Conservation (phyloP, 2,888 invertebrate genomes). For the Gonocerus acuteangulatus region DNA sequence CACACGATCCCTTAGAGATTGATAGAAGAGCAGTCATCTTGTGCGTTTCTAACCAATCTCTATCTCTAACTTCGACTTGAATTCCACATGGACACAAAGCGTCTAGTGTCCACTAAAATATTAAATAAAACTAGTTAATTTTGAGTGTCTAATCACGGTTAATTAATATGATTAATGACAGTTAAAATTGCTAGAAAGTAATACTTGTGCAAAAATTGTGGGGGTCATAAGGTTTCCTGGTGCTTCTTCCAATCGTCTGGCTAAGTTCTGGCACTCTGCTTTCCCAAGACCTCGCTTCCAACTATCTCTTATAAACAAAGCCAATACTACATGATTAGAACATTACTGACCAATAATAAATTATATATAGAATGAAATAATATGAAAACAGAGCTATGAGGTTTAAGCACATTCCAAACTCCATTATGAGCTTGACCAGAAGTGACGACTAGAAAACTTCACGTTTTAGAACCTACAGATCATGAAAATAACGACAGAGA, state of each 20-base stretch:
- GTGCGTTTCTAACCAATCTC: conserved; percentile 56
- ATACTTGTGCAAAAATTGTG: conserved; percentile 57
- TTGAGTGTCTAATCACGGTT: neutral
- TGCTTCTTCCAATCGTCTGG: conserved; percentile 63
- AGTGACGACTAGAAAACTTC: too few relatives aligned
- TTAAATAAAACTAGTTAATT: neutral
- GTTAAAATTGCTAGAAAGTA: neutral
- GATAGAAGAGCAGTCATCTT: conserved; percentile 55
- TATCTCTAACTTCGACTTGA: conserved; percentile 49
- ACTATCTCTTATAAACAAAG: conserved; percentile 39
- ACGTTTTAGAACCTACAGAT: too few relatives aligned
- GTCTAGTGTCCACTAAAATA: conserved; percentile 49
- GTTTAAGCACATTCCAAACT: too few relatives aligned
- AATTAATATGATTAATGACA: neutral
- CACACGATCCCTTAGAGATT: conserved; percentile 51
- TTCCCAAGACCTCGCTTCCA: conserved; percentile 52
- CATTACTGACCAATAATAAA: neutral
- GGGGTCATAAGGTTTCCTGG: conserved; percentile 76
- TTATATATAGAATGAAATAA: neutral
- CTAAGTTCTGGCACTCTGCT: conserved; percentile 68
- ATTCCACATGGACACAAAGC: conserved; percentile 45
- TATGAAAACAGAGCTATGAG: neutral
- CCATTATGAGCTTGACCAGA: too few relatives aligned
- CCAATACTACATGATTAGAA: too few relatives aligned
- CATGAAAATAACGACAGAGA: too few relatives aligned